Percentiles rank a stretch among this genome's conserved stretches.
phyloP scores from a whole-genome alignment of 2,113 vertebrate species.

The Sisor rabdophorus region DNA sequence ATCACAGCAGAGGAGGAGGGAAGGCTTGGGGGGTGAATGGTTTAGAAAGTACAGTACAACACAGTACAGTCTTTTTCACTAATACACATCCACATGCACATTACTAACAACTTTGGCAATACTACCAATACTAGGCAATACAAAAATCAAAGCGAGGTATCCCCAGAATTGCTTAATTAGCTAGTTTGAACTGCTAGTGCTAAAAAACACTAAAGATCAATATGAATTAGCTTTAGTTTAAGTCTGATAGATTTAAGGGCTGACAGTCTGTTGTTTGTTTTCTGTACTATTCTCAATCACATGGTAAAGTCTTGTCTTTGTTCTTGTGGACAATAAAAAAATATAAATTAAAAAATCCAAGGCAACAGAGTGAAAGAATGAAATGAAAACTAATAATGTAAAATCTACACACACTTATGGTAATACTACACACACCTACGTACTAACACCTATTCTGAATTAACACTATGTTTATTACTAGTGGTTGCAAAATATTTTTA shows the following conservation, averaged over 20 bases:
- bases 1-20: slow-evolving; percentile 47
- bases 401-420: slow-evolving; percentile 17
- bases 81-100: slow-evolving; percentile 58
- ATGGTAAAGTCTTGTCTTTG: slow-evolving; percentile 5
- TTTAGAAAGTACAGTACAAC: slow-evolving; percentile 58
- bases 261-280: neutral
- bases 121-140: slow-evolving; percentile 26
- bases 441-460: neutral
- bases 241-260: neutral
- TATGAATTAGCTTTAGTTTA: neutral
- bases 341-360: slow-evolving; percentile 2
- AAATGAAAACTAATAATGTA: slow-evolving; percentile 24
- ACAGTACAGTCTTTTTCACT: slow-evolving; percentile 70
- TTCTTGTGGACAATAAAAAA: no score
- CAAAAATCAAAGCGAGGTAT: neutral
- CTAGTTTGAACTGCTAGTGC: neutral
- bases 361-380: slow-evolving; percentile 8
- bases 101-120: slow-evolving; percentile 57
- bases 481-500: neutral
- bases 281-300: neutral
- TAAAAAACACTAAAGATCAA: neutral
- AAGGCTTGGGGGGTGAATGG: slow-evolving; percentile 54
- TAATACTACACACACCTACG: slow-evolving; percentile 1
- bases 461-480: neutral
- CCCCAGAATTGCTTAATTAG: neutral